Evolutionary conservation across 2,113 vertebrate species (phyloP), one percentile per base, ranked within the genome.

Genomic region (Propithecus coquereli): DNA sequence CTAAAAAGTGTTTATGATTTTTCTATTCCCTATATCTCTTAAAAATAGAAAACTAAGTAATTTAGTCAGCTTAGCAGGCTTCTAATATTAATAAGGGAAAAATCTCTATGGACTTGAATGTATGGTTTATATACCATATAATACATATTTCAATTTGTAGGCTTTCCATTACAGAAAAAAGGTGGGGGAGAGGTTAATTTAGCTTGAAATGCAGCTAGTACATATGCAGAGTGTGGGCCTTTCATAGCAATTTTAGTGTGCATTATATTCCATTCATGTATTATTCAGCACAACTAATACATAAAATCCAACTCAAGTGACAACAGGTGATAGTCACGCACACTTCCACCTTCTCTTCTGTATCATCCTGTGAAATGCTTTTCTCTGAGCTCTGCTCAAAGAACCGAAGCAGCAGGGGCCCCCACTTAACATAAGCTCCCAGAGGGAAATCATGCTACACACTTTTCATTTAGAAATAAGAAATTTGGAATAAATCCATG

Each of bases 351-450:
- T 90, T 76, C 37, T 34, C 80, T 50, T 65, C 90, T 73, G 43
- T 32, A n/a, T 70, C 68, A 63, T 13, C 25, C 90, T 97, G 94
- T 70, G 87, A 96, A 79, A 74, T 68, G 74, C 52, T 97, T 96
- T 93, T 34, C 86, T 59, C 32, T 81, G 12, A 8, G 45, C 94
- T 89, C 65, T 59, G 34, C 76, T 32, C 63, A 80, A 66, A 90
- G 85, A 81, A 86, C 50, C 81, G n/a, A 70, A 79, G 76, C 81
- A 68, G n/a, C 61, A 37, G 80, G 25, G 2, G 4, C 40, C 25
- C 66, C n/a, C 57, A 61, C 89, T 74, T 77, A 90, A 71, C 61
- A 59, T 32, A 14, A 1, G 6, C 76, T 86, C 66, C 50, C 73
- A 63, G 80, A 65, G 79, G 94, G 73, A 95, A 95, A 88, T 47